phyloP scores from a whole-genome alignment of 2,888 invertebrate genomes.

The Sphecodes monilicornis region DNA sequence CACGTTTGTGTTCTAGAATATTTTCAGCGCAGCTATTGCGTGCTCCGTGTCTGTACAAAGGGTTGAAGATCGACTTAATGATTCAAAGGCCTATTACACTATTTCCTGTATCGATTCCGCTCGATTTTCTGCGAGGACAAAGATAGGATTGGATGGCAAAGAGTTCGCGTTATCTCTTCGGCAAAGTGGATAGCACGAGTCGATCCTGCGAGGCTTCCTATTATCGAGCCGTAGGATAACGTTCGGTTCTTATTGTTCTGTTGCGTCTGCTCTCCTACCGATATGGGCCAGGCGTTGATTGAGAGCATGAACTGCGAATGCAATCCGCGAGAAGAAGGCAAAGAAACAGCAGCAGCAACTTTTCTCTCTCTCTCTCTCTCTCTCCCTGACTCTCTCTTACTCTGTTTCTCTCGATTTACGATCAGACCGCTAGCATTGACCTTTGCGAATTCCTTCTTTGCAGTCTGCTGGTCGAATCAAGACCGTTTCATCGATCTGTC shows the following conservation, averaged over 20 bases:
- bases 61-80: not conserved
- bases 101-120: not conserved
- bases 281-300: constrained; percentile 47
- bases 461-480: constrained; percentile 14
- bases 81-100: not conserved
- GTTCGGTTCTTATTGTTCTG: constrained; percentile 10
- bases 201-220: constrained; percentile 8
- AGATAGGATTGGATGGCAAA: not conserved
- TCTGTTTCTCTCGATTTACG: constrained; percentile 58
- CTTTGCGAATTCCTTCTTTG: constrained; percentile 46
- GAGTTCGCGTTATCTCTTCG: not conserved
- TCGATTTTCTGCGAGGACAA: not conserved
- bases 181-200: not conserved
- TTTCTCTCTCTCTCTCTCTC: not conserved
- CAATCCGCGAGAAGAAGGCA: constrained; percentile 1
- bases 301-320: not conserved
- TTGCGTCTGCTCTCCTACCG: not conserved
- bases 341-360: constrained; percentile 39
- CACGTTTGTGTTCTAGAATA: too few species aligned
- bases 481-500: constrained; percentile 19
- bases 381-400: not conserved
- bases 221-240: constrained; percentile 32
- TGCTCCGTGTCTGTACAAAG: too few species aligned
- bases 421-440: constrained; percentile 62
- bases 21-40: too few species aligned